phyloP scores from a whole-genome alignment of 2,797 vertebrate genomes.

The Micrastur ruficollis region DNA sequence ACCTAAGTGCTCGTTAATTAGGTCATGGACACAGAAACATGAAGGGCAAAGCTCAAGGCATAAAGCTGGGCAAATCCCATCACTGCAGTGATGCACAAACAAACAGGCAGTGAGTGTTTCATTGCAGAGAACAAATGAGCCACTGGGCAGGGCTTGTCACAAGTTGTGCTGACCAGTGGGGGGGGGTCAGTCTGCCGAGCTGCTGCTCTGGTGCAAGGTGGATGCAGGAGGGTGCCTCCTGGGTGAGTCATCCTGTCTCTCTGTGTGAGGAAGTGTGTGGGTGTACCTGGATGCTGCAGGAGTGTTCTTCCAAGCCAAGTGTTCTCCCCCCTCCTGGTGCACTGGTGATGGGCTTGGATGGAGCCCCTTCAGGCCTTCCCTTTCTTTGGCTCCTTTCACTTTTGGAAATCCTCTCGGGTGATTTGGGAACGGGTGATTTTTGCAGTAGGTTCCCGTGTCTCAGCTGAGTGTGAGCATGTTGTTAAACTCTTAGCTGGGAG shows the following conservation, averaged over 20 bases:
- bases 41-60: neutral
- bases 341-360: neutral
- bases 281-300: neutral
- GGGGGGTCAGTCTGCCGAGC: neutral
- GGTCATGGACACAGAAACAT: neutral
- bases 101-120: neutral
- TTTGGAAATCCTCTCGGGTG: neutral
- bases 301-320: too few species aligned
- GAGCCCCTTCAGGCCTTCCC: neutral
- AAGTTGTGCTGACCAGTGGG: neutral
- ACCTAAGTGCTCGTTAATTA: neutral
- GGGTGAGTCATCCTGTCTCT: neutral
- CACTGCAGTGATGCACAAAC: neutral
- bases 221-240: neutral
- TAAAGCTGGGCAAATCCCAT: neutral
- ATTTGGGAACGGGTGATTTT: neutral
- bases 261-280: neutral
- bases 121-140: neutral
- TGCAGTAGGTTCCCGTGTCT: neutral
- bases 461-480: neutral
- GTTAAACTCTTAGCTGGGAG: neutral
- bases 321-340: accelerated
- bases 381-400: neutral
- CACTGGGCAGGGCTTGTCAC: neutral
- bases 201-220: neutral